These are phyloP conservation scores for Fratercula arctica DNA, from an alignment of 2,797 vertebrate species.

Conservation along the genomic window DNA sequence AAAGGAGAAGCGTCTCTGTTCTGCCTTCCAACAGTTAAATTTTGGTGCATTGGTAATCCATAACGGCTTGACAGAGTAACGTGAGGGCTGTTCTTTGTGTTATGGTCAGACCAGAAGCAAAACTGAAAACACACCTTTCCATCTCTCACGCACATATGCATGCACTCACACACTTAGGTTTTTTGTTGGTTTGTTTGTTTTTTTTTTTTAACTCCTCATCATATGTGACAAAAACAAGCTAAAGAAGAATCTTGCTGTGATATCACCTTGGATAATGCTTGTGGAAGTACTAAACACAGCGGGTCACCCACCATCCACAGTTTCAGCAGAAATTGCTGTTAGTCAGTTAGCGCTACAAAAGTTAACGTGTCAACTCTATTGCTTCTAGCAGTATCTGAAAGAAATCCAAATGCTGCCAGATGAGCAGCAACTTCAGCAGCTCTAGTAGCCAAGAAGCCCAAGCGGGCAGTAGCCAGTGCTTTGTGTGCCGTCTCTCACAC, in stretches of 20 bases:
- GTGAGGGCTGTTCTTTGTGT: not conserved
- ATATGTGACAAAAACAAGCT: not conserved
- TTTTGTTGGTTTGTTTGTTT: not conserved
- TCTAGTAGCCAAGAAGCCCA: not conserved
- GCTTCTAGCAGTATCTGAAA: conserved; percentile 6
- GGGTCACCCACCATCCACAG: not conserved
- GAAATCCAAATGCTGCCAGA: not conserved
- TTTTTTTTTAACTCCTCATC: not conserved
- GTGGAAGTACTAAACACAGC: not conserved
- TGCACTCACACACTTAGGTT: rapidly evolving
- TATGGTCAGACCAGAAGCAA: not conserved
- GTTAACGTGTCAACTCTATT: not conserved
- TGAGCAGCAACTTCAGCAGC: not conserved
- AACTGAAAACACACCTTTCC: not conserved
- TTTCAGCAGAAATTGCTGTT: not conserved
- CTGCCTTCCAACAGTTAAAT: not conserved
- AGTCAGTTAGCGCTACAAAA: not conserved
- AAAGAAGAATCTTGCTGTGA: not conserved
- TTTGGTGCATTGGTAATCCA: not conserved
- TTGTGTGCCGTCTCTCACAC: not conserved
- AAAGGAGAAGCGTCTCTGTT: not conserved
- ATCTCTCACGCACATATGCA: rapidly evolving
- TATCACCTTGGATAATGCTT: not conserved
- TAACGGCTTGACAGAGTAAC: not conserved
- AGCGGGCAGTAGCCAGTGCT: not conserved